These are phyloP conservation scores for Patiria miniata DNA, from an alignment of 35 echinoderm and acorn worm species.

Conservation along the genomic window DNA sequence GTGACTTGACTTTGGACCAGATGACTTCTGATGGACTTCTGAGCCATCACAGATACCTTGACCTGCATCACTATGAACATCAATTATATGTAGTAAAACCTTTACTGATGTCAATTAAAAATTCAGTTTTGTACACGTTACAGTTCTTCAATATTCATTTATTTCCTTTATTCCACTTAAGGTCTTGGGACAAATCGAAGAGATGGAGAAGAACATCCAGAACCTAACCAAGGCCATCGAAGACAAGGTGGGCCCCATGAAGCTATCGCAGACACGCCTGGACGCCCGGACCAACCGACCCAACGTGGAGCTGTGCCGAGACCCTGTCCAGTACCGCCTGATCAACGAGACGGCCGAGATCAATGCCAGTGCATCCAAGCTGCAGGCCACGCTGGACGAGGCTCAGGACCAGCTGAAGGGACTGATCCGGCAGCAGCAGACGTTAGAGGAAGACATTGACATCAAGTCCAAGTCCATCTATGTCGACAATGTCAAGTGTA, in stretches of 20 bases:
- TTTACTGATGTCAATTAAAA: no score
- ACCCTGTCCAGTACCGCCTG: slow-evolving; percentile 98
- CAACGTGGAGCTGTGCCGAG: slow-evolving; percentile 95
- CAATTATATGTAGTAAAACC: no score
- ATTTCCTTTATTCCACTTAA: slow-evolving; percentile 33
- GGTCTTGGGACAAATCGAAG: slow-evolving; percentile 85
- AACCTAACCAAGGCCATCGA: slow-evolving; percentile 79
- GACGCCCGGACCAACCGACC: slow-evolving; percentile 81
- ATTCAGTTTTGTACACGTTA: not conserved
- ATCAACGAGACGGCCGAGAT: slow-evolving; percentile 93
- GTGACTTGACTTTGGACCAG: no score
- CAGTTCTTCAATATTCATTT: not conserved
- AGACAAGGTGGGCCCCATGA: slow-evolving; percentile 92
- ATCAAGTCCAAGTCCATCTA: slow-evolving; percentile 86
- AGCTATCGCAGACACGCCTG: slow-evolving; percentile 83
- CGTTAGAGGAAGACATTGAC: slow-evolving; percentile 92
- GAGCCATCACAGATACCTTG: no score
- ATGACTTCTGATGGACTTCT: no score
- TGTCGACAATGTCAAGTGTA: slow-evolving; percentile 89
- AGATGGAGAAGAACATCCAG: slow-evolving; percentile 97
- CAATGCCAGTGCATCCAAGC: slow-evolving; percentile 63
- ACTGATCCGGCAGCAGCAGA: slow-evolving; percentile 90
- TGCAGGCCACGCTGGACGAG: slow-evolving; percentile 74
- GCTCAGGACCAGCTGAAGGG: slow-evolving; percentile 88
- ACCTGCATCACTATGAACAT: no score